phyloP scores from a whole-genome alignment of 2,797 vertebrate species.

The Atherinosoma microstoma region DNA sequence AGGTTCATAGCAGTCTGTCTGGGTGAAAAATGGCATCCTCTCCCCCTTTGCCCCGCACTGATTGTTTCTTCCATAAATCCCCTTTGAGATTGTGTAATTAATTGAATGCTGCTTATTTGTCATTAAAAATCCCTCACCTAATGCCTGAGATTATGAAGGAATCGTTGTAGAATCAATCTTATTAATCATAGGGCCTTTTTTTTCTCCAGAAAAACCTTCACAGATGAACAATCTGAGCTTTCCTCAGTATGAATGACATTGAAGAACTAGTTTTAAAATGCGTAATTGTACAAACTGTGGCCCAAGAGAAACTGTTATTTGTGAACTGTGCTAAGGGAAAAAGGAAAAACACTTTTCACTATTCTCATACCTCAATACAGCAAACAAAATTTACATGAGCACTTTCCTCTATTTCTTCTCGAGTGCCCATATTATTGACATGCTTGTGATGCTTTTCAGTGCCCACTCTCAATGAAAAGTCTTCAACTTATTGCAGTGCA shows the following conservation, averaged over 20 bases:
- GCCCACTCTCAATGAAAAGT: background rate
- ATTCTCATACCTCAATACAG: background rate
- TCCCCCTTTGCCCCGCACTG: slow-evolving; percentile 66
- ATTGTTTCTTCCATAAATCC: slow-evolving; percentile 82
- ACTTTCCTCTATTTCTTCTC: background rate
- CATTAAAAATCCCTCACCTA: slow-evolving; percentile 73
- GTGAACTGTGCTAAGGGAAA: background rate
- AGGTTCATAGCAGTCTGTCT: slow-evolving; percentile 70
- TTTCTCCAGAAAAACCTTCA: slow-evolving; percentile 73
- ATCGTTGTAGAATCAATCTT: slow-evolving; percentile 74
- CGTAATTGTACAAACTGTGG: slow-evolving; percentile 10
- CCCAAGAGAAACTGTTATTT: background rate
- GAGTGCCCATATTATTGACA: background rate
- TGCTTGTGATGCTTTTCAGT: background rate
- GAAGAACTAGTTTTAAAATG: slow-evolving; percentile 44
- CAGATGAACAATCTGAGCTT: slow-evolving; percentile 68
- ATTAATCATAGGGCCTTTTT: slow-evolving; percentile 73
- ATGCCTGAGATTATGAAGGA: slow-evolving; percentile 77
- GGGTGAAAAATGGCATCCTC: slow-evolving; percentile 74
- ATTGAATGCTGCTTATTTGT: slow-evolving; percentile 81
- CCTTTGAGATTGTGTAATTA: slow-evolving; percentile 81
- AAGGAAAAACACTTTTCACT: background rate
- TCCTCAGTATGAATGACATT: slow-evolving; percentile 62
- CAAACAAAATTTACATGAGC: background rate
- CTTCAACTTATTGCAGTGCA: background rate